These are phyloP conservation scores for Brachylomia viminalis DNA, from an alignment of 2,888 invertebrate genomes.

Conservation along the genomic window DNA sequence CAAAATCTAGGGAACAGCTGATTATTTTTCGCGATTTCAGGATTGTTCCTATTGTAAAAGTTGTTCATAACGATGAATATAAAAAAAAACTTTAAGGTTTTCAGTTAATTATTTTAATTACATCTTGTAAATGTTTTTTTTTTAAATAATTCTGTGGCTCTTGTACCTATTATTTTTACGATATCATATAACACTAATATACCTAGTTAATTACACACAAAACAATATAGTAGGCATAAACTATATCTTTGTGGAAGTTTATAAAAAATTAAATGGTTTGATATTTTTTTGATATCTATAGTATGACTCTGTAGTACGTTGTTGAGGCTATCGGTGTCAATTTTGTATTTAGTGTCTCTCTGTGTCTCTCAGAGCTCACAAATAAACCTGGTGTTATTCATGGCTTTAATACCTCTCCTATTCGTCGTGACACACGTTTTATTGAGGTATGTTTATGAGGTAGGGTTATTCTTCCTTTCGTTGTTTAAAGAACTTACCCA, in stretches of 20 bases:
- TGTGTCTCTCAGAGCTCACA: neutral
- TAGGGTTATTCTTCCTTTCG: neutral
- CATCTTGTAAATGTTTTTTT: no score
- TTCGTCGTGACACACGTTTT: neutral
- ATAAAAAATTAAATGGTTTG: neutral
- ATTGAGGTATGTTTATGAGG: neutral
- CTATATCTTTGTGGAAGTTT: neutral
- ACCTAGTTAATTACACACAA: neutral
- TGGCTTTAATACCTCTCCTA: neutral
- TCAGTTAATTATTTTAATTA: no score
- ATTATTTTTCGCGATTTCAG: no score
- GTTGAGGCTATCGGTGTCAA: neutral
- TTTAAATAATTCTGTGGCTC: no score
- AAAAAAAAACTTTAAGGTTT: no score
- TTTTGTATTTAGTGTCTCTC: neutral
- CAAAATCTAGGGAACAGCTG: no score
- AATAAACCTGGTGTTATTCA: neutral
- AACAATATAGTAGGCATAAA: neutral
- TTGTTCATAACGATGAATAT: no score
- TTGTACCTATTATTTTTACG: neutral
- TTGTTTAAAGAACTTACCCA: neutral
- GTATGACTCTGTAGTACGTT: neutral
- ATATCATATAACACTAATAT: neutral
- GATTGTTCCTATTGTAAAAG: no score
- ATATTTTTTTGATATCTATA: neutral